Conservation (phyloP, 2,113 vertebrate species). For the Poecile atricapillus region DNA sequence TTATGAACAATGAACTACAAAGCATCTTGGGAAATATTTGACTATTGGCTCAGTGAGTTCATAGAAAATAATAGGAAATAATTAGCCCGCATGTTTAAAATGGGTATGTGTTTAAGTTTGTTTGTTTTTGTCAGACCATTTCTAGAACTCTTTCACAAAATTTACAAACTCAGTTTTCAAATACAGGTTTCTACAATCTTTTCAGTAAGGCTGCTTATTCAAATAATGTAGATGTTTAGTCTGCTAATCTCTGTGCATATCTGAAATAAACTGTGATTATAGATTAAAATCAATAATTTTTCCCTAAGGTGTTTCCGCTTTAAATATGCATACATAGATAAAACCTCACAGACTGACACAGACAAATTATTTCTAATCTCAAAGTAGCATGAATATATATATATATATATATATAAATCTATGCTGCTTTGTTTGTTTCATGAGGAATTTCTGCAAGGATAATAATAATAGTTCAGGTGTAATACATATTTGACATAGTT, state of each 20-base stretch:
- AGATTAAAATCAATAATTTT: neutral
- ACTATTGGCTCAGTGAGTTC: neutral
- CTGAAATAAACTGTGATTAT: neutral
- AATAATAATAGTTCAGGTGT: neutral
- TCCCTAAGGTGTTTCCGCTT: neutral
- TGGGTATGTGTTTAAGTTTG: neutral
- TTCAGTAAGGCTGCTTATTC: neutral
- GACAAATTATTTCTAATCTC: neutral
- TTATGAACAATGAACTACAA: neutral
- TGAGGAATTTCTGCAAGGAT: neutral
- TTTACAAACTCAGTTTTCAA: neutral
- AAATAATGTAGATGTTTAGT: neutral
- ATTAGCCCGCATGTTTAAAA: neutral
- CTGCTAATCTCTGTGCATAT: neutral
- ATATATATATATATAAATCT: neutral
- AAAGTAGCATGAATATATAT: neutral
- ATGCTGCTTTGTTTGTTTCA: neutral
- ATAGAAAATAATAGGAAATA: neutral
- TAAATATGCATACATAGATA: neutral
- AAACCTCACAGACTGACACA: neutral
- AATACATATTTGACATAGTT: neutral
- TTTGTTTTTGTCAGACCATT: neutral
- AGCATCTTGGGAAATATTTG: neutral
- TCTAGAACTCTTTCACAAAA: neutral
- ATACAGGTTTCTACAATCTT: neutral